Conservation (phyloP, 2,888 invertebrate genomes). For the Pelosia muscerda region DNA sequence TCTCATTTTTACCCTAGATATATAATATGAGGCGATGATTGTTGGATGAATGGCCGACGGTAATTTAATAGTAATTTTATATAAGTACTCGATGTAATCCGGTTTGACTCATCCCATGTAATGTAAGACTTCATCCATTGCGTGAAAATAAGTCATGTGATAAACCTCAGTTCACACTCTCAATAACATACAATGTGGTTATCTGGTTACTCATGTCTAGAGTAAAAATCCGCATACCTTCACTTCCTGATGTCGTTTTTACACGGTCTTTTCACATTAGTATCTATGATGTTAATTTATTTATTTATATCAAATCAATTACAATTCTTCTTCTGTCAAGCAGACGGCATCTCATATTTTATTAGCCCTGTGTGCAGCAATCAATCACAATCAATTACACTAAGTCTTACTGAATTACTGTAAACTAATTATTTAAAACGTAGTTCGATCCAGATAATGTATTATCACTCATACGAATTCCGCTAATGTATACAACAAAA, state of each 20-base stretch:
- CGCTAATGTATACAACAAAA: no score
- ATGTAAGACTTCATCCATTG: slow-evolving; percentile 37
- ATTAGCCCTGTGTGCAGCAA: no score
- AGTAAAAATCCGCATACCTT: not conserved
- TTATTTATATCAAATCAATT: no score
- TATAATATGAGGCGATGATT: slow-evolving; percentile 13
- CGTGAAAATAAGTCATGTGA: slow-evolving; percentile 42
- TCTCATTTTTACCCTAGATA: slow-evolving; percentile 19
- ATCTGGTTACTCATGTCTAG: slow-evolving; percentile 18
- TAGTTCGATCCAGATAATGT: no score
- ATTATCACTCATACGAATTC: no score
- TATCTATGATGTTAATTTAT: not conserved
- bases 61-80: slow-evolving; percentile 21
- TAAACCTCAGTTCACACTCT: slow-evolving; percentile 53
- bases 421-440: no score
- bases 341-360: no score
- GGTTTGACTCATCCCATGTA: slow-evolving; percentile 45
- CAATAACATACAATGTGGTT: slow-evolving; percentile 34
- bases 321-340: no score
- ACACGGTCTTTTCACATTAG: not conserved
- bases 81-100: slow-evolving; percentile 36
- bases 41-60: no score
- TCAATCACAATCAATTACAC: no score
- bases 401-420: no score
- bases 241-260: not conserved